Base-by-base conservation (phyloP, 2,113 vertebrate species). In the Pampusana beccarii region DNA sequence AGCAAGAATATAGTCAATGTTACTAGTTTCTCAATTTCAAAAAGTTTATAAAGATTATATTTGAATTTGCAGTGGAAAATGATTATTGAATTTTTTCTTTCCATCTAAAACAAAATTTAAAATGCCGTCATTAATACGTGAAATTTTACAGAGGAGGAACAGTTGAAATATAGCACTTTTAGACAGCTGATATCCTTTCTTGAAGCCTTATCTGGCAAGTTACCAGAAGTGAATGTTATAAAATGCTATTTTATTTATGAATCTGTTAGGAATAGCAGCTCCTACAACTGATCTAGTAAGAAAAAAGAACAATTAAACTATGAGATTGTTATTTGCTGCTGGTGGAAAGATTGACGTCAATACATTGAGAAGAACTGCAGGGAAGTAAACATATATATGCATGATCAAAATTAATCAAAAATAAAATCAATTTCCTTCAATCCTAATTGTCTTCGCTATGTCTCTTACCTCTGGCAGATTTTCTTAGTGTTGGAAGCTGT, bases 391-490 rank as follows among this genome's bases (percentile, higher is more conserved):
- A 53, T 46, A 46, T 16, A 67, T 58, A 92, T 29, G 26, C 38
- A 25, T 18, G 25, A 82, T 90, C 46, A 84, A 88, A 92, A 93
- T 44, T 90, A 17, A 86, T 70, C 80, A 53, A 64, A 90, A 53
- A 60, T 44, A 79, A 67, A 87, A 93, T 85, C 3, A 6, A 71
- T 80, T 91, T 96, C 75, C 57, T 90, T 93, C 91, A 91, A 28
- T 86, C 56, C 33, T 88, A 94, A 86, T 96, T 94, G 80, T 95
- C 33, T 69, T 96, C 65, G 50, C 87, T 73, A 14, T 88, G 64
- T 92, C n/a, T 95, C 78, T 89, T 94, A 97, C 88, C 91, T 90
- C 96, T 98, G 97, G 93, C 95, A 92, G 88, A 88, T 97, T 94
- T 96, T 88, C 84, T 46, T 81, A 34, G 72, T 13, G 28, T 92